Evolutionary conservation across 2,797 vertebrate genomes (phyloP), one percentile per base, ranked within the genome.

Genomic region (Loris lydekkerianus): DNA sequence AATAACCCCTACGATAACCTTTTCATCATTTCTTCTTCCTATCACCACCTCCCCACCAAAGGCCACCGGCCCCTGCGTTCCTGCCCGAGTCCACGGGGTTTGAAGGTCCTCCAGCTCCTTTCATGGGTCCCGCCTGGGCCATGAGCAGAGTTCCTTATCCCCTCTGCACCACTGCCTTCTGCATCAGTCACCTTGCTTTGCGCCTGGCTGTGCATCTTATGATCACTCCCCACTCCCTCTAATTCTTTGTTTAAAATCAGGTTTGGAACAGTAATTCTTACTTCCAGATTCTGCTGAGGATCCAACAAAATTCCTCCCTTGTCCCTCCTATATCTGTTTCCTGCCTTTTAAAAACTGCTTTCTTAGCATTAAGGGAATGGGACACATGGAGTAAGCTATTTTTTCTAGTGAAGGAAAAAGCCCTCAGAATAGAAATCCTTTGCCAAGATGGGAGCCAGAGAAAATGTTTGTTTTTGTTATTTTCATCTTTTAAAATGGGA

Each of bases 401-500:
- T 76, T 96, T 80, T 84, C 90, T 76, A 84, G 56, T 69, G 56
- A 91, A n/a, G 17, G 53, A 91, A 95, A 80, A 78, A 78, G 31
- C 15, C 40, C 15, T 85, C 21, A 21, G n/a, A 67, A 72, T 83
- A 84, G 60, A 89, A 89, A 91, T 73, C 85, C 67, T 86, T 73
- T 81, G 46, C 70, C 40, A 84, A 86, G 34, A 58, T 25, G 7
- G 27, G 65, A 77, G 25, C 56, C n/a, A 61, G 67, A 83, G 70
- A 58, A 85, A 91, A 80, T 70, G 27, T 63, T 94, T 95, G 43
- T 89, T 95, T 96, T 89, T 91, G 40, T 91, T 95, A 80, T 82
- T 96, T 93, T n/a, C 31, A 5, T 77, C 49, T 40, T 93, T 91
- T 63, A 53, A 77, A 58, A 60, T 76, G 18, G 40, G 61, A n/a